phyloP scores from a whole-genome alignment of 1,140 invertebrate species.

The Bombus waltoni region DNA sequence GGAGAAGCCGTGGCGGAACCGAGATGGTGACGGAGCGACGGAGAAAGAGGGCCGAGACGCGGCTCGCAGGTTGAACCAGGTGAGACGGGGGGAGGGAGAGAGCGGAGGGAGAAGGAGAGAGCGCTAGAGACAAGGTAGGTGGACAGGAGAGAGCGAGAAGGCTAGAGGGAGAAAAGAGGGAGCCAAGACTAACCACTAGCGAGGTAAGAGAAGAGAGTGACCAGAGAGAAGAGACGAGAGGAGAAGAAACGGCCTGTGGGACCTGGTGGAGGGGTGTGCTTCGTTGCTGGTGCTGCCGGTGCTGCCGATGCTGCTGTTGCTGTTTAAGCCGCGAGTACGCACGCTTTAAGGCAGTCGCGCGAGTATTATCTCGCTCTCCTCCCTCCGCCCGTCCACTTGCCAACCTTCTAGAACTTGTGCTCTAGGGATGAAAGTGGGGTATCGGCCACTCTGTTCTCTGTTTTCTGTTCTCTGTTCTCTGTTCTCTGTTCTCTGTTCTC shows the following conservation, averaged over 20 bases:
- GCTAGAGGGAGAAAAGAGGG: slow-evolving; percentile 47
- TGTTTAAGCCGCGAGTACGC: slow-evolving; percentile 63
- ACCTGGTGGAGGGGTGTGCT: slow-evolving; percentile 59
- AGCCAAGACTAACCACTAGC: slow-evolving; percentile 60
- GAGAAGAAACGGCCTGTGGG: slow-evolving; percentile 54
- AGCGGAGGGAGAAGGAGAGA: slow-evolving; percentile 27
- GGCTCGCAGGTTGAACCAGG: slow-evolving; percentile 23
- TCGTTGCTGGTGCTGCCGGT: slow-evolving; percentile 62
- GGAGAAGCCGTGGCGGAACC: slow-evolving; percentile 46
- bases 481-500: not conserved
- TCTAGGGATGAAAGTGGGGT: slow-evolving; percentile 54
- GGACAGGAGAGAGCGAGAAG: slow-evolving; percentile 22
- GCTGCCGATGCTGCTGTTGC: slow-evolving; percentile 60
- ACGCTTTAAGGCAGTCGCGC: slow-evolving; percentile 65
- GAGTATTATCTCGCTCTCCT: slow-evolving; percentile 53
- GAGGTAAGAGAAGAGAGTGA: slow-evolving; percentile 59
- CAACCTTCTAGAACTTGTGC: slow-evolving; percentile 43
- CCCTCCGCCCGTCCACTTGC: not conserved
- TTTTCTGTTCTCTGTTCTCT: slow-evolving; percentile 20
- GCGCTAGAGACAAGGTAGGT: slow-evolving; percentile 6
- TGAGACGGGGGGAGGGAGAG: not conserved
- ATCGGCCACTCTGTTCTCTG: not conserved
- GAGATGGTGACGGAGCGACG: slow-evolving; percentile 50
- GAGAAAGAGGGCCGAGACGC: slow-evolving; percentile 34
- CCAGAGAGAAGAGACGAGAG: slow-evolving; percentile 65